Evolutionary conservation across 2,797 vertebrate species (phyloP), one percentile per base, ranked within the genome.

Genomic region (Sebastes nivosus): DNA sequence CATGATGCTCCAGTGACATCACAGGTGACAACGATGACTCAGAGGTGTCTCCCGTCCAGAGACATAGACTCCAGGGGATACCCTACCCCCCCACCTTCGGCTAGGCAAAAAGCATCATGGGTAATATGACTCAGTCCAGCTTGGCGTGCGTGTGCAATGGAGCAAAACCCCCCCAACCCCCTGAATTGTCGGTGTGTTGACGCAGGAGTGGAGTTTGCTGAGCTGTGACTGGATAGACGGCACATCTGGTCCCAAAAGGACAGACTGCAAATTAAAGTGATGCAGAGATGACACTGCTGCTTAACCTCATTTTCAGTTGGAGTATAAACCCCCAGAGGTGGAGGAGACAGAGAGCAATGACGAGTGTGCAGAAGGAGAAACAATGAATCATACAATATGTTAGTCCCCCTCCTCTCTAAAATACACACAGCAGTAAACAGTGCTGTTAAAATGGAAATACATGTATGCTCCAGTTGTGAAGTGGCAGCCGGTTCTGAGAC

Each of bases 1-100:
- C 55, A 54, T 58, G 30, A 81, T 9, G 60, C 74, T 55, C 1
- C 68, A 67, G 52, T 90, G 87, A 87, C 64, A 79, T 89, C 89
- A 92, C 60, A 82, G n/a, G 65, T 75, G 72, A 87, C 82, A 88
- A 55, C 16, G 22, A 80, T 94, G 92, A 94, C 77, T 94, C 90
- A 92, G 80, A 87, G 67, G 85, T 86, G 70, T 90, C 80, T 87
- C 80, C 88, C 65, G 1, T 64, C 67, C 42, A 63, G 42, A 6
- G 25, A 52, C 72, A 68, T 27, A 52, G 67, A 86, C 81, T 80
- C 50, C 64, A 65, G 84, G 84, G 91, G 85, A 91, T 75, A 61
- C 77, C 89, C 82, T 67, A 38, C 60, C 67, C 82, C 67, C 69
- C 75, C 60, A 79, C 74, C 64, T 30, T 20, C 10, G 18, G 60